Conservation (phyloP, 2,888 invertebrate species). For the Cephus sareptanus region DNA sequence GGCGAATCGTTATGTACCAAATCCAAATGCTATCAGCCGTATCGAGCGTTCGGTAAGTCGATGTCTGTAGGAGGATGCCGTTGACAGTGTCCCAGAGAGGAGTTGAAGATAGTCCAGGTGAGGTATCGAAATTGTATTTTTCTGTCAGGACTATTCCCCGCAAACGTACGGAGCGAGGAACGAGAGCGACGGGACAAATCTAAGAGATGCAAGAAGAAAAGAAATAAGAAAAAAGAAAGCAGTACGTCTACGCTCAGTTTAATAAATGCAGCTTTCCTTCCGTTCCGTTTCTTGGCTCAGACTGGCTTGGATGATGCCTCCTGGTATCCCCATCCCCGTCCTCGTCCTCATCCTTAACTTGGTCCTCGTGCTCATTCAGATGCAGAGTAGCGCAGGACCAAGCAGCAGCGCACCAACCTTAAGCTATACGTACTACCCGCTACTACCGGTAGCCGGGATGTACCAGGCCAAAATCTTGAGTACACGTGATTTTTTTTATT, state of each 20-base stretch:
- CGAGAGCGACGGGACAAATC: neutral
- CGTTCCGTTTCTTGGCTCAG: constrained; percentile 53
- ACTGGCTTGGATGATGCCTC: constrained; percentile 36
- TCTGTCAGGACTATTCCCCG: neutral
- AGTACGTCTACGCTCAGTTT: constrained; percentile 49
- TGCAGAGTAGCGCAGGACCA: constrained; percentile 43
- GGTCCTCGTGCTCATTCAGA: constrained; percentile 42
- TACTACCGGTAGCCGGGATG: neutral
- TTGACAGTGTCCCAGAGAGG: neutral
- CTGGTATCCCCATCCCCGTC: neutral
- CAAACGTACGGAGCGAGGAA: neutral
- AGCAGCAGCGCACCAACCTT: constrained; percentile 11
- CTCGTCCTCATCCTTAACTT: constrained; percentile 22
- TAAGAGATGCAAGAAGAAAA: neutral
- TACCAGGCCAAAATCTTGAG: constrained; percentile 33
- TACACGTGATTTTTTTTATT: constrained; percentile 49
- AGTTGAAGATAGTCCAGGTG: neutral
- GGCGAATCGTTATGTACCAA: neutral
- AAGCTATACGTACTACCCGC: neutral
- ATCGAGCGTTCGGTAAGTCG: neutral
- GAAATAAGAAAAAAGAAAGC: neutral
- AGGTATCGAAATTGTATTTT: neutral
- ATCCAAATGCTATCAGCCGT: neutral
- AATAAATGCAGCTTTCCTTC: constrained; percentile 58
- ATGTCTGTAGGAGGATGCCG: neutral